phyloP scores from a whole-genome alignment of 2,888 invertebrate genomes.

The Protonemura montana region DNA sequence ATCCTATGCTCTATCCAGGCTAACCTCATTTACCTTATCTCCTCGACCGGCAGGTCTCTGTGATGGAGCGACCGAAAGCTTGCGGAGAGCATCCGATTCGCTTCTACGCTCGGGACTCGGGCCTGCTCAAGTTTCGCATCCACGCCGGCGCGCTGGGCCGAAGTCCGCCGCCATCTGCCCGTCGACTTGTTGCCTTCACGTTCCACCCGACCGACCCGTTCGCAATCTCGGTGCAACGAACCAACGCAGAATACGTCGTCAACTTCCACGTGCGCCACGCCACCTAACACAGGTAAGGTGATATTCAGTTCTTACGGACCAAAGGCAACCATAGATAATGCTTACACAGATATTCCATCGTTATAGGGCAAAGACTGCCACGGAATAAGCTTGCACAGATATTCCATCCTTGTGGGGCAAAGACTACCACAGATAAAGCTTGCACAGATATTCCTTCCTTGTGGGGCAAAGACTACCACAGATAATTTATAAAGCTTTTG shows the following conservation, averaged over 20 bases:
- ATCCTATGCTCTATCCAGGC: too few species aligned
- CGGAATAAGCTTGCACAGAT: too few species aligned
- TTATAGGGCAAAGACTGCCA: too few species aligned
- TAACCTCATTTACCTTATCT: too few species aligned
- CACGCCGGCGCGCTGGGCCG: slow-evolving; percentile 72
- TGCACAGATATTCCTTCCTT: too few species aligned
- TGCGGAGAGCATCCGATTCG: slow-evolving; percentile 92
- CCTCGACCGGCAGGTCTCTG: slow-evolving; percentile 78
- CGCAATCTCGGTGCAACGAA: slow-evolving; percentile 92
- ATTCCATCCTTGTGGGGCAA: too few species aligned
- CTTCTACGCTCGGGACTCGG: slow-evolving; percentile 84
- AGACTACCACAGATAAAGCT: too few species aligned
- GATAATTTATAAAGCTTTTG: too few species aligned
- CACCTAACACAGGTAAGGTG: background rate
- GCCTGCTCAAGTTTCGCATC: slow-evolving; percentile 79
- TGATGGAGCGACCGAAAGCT: slow-evolving; percentile 93
- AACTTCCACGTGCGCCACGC: slow-evolving; percentile 89
- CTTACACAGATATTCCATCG: too few species aligned
- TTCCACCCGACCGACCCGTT: slow-evolving; percentile 97
- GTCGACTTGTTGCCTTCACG: slow-evolving; percentile 90
- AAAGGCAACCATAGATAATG: too few species aligned
- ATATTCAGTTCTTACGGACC: background rate
- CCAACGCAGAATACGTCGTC: slow-evolving; percentile 91
- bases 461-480: too few species aligned
- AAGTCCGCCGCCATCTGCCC: slow-evolving; percentile 71